Conservation (phyloP, 2,797 vertebrate genomes). For the Malacoctenus gilli region DNA sequence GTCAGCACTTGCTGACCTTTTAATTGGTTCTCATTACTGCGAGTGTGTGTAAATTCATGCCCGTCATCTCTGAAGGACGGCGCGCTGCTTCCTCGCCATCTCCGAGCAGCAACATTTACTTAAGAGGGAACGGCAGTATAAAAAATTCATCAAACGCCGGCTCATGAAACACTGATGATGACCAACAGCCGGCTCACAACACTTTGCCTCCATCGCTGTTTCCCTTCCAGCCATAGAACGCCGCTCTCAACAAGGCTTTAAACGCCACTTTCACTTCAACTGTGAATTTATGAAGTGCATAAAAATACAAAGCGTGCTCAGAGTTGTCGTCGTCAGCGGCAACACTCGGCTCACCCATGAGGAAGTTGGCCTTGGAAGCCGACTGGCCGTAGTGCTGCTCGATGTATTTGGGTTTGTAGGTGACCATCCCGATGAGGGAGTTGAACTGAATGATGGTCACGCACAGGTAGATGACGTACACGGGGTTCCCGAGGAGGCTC, state of each 20-base stretch:
- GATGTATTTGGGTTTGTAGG: conserved; percentile 96
- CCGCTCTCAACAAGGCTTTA: conserved; percentile 6
- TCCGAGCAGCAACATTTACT: conserved; percentile 28
- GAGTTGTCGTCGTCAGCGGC: too few relatives aligned
- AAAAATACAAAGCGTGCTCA: too few relatives aligned
- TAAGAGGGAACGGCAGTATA: conserved; percentile 27
- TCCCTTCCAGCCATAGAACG: conserved; percentile 13
- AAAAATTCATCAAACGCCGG: conserved; percentile 50
- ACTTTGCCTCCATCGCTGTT: conserved; percentile 34
- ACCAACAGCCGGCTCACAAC: conserved; percentile 26
- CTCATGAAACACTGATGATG: conserved; percentile 50
- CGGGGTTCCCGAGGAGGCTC: conserved; percentile 87
- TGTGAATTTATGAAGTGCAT: too few relatives aligned
- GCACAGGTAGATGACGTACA: conserved; percentile 90
- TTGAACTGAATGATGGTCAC: conserved; percentile 93
- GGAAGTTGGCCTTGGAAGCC: conserved; percentile 90
- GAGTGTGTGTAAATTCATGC: conserved; percentile 1
- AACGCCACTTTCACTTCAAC: too few relatives aligned
- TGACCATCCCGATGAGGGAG: conserved; percentile 95
- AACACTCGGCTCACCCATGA: conserved; percentile 85
- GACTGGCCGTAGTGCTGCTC: conserved; percentile 95
- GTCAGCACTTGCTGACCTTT: conserved; percentile 4
- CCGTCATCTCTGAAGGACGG: conserved; percentile 11
- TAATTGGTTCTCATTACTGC: conserved; percentile 10
- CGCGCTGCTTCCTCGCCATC: conserved; percentile 15